Percentiles rank a stretch among this genome's conserved stretches.
phyloP scores from a whole-genome alignment of 2,797 vertebrate genomes.

The Tenualosa thibaudeaui region DNA sequence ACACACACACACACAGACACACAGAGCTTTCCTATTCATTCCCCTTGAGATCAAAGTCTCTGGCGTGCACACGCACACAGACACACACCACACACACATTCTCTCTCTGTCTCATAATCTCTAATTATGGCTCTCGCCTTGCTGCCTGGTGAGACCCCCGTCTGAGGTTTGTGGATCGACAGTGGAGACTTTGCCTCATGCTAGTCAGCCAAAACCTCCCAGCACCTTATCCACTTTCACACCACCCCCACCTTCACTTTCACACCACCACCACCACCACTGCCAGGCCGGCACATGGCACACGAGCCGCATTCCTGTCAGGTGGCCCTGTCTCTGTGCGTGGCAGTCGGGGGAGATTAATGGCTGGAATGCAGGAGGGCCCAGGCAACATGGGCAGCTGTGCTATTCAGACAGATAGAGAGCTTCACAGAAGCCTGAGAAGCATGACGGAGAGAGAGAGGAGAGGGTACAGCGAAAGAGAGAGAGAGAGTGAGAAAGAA shows the following conservation, averaged over 20 bases:
- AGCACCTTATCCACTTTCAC: background rate
- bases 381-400: constrained; percentile 27
- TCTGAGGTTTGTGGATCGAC: background rate
- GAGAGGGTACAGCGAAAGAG: background rate
- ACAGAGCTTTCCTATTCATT: background rate
- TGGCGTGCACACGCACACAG: no score
- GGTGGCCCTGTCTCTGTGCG: constrained; percentile 34
- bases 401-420: constrained; percentile 39
- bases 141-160: constrained; percentile 28
- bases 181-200: constrained; percentile 54
- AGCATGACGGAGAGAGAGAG: background rate
- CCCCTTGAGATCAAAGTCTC: background rate
- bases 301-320: constrained; percentile 66
- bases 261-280: background rate
- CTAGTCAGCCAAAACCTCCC: background rate
- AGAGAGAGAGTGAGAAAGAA: background rate
- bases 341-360: constrained; percentile 51
- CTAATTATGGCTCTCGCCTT: constrained; percentile 25
- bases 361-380: constrained; percentile 60
- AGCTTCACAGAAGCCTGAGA: constrained; percentile 31
- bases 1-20: constrained; percentile 28
- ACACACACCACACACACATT: background rate
- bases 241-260: background rate
- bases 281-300: constrained; percentile 19
- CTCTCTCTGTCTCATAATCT: constrained; percentile 26